Percentiles rank a stretch among this genome's conserved stretches.
phyloP scores from a whole-genome alignment of 2,113 vertebrate species.

The Polypterus bichir region DNA sequence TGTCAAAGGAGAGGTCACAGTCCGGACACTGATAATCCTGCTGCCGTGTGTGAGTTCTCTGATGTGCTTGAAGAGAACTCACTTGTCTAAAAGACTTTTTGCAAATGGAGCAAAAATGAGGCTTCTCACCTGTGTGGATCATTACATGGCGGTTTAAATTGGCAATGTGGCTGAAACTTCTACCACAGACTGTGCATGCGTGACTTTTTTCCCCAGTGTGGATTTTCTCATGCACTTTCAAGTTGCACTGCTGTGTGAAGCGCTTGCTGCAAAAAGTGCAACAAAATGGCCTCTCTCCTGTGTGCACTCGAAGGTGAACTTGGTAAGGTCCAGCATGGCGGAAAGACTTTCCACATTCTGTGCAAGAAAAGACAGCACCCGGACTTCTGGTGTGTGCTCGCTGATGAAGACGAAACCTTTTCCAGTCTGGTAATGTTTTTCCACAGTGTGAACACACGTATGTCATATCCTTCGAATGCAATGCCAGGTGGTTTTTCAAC shows the following conservation, averaged over 20 bases:
- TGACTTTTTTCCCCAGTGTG: slow-evolving; percentile 20
- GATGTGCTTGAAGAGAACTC: slow-evolving; percentile 20
- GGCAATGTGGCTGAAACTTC: slow-evolving; percentile 19
- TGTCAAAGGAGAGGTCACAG: slow-evolving; percentile 42
- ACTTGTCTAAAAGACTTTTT: slow-evolving; percentile 16
- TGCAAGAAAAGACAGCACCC: slow-evolving; percentile 45
- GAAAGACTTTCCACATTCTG: slow-evolving; percentile 40
- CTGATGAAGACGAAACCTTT: slow-evolving; percentile 51
- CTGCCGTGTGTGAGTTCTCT: slow-evolving; percentile 26
- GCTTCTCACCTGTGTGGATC: slow-evolving; percentile 14
- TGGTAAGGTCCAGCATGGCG: slow-evolving; percentile 42
- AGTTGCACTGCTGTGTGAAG: slow-evolving; percentile 14
- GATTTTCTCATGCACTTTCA: slow-evolving; percentile 23
- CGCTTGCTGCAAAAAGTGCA: slow-evolving; percentile 24
- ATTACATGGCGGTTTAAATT: slow-evolving; percentile 23
- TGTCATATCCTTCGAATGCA: slow-evolving; percentile 32
- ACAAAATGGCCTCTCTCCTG: slow-evolving; percentile 25
- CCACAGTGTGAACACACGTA: slow-evolving; percentile 48
- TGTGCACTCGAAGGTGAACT: slow-evolving; percentile 47
- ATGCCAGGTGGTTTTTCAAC: slow-evolving; percentile 54
- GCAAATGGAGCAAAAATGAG: slow-evolving; percentile 13
- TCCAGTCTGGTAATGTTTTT: slow-evolving; percentile 44
- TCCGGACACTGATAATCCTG: slow-evolving; percentile 50
- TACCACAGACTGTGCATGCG: slow-evolving; percentile 24
- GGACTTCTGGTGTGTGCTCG: slow-evolving; percentile 45